These are phyloP conservation scores for Ptiloglossa arizonensis DNA, from an alignment of 1,140 invertebrate genomes.

Conservation along the genomic window DNA sequence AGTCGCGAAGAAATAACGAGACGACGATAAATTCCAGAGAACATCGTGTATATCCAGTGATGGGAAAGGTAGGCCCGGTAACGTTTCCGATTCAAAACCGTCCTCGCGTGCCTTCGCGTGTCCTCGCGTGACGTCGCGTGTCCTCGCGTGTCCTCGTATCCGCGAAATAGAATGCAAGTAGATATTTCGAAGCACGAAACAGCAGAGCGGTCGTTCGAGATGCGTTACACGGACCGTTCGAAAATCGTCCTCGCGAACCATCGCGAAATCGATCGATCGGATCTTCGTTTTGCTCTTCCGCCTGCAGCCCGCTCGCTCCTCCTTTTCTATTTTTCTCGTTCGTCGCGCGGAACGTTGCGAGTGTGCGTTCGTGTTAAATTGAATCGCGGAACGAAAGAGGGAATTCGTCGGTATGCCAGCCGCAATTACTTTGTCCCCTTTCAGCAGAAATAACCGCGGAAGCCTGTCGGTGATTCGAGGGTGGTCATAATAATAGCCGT, in stretches of 20 bases:
- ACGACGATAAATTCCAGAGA: not conserved
- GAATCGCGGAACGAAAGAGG: not conserved
- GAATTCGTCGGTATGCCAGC: not conserved
- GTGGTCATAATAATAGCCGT: constrained; percentile 9
- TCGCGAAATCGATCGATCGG: not conserved
- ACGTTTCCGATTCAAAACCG: constrained; percentile 6
- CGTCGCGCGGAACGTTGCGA: not conserved
- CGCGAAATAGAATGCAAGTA: constrained; percentile 4
- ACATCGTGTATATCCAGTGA: not conserved
- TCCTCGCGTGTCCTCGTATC: not conserved
- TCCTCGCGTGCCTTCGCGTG: too few species aligned
- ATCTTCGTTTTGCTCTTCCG: not conserved
- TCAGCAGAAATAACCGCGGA: constrained; percentile 12
- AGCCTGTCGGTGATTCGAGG: constrained; percentile 12
- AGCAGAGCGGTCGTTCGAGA: not conserved
- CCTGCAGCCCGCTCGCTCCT: not conserved
- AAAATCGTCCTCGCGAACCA: not conserved
- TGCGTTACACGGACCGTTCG: not conserved
- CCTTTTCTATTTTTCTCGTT: not conserved
- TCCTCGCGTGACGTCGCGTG: too few species aligned
- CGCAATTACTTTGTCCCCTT: constrained; percentile 15
- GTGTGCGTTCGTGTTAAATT: not conserved
- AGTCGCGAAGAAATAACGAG: not conserved
- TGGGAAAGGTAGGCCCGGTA: not conserved
- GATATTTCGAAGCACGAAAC: not conserved